Base-by-base conservation (phyloP, 1,140 invertebrate genomes). In the Megalopta genalis region DNA sequence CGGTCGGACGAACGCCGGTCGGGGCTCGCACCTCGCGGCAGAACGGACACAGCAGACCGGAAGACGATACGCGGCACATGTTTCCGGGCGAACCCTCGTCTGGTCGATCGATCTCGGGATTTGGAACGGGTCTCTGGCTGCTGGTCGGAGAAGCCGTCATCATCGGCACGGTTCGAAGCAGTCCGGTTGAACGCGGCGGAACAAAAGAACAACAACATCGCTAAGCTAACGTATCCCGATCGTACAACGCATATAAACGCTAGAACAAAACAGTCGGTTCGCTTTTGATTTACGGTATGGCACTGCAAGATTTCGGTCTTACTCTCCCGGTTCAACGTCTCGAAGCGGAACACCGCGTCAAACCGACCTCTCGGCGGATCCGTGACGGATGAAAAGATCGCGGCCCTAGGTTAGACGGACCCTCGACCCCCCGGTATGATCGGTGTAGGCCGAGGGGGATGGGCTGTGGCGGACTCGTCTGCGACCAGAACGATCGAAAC, bases 281-380 rank as follows among this genome's bases (percentile, higher is more conserved):
- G n/a, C 54, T 86, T 86, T 86, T 86, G 84, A 86, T 86, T 86
- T 75, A 83, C 73, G 54, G 73, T 86, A 86, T 86, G 85, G 85
- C 85, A 86, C 85, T 80, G 54, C 23, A 68, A 66, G 60, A 57
- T 16, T 57, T 21, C 54, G 8, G 18, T 80, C 54, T 12, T 6
- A n/a, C n/a, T 10, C 25, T 49, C 66, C 12, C 49, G 32, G 9
- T 27, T 25, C 16, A 21, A 9, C 23, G 1, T 2, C 18, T 25
- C 25, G 54, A 54, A 54, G 25, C 46, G 66, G 0, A 4, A 54
- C n/a, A 49, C 39, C 60, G 54, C 18, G 54, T 16, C 14, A 18
- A n/a, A 5, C 16, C 18, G 49, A 52, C 6, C 49, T 52, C 16
- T 12, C 42, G 42, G 10, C 9, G 39, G 39, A 10, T 4, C 32